Evolutionary conservation across 2,888 invertebrate species (phyloP).

Genomic region (Willowsia nigromaculata): DNA sequence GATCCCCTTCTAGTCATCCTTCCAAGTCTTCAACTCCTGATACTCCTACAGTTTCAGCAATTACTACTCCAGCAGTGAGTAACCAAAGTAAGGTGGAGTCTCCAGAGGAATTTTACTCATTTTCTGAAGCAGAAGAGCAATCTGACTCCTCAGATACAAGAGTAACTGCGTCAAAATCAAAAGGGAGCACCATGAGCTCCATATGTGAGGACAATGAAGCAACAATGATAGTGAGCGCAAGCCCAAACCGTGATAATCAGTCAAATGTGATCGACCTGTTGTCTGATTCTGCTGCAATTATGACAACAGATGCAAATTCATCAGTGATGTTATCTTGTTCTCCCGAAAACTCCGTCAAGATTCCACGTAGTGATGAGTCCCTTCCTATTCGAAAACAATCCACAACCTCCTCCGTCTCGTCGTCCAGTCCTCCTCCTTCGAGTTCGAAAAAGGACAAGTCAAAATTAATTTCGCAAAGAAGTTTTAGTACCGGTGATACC

Average conservation of each 20-base stretch:
- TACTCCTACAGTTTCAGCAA: background rate
- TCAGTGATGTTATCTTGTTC: constrained; percentile 25
- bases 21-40: constrained; percentile 53
- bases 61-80: background rate
- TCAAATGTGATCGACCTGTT: constrained; percentile 51
- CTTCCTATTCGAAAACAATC: constrained; percentile 68
- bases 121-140: constrained; percentile 56
- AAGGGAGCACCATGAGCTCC: constrained; percentile 1
- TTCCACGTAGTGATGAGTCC: constrained; percentile 71
- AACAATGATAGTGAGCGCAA: constrained; percentile 60
- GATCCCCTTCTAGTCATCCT: constrained; percentile 67
- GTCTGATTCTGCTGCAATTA: background rate
- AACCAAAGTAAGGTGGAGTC: constrained; percentile 45
- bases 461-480: constrained; percentile 58
- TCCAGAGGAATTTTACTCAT: constrained; percentile 65
- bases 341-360: constrained; percentile 68
- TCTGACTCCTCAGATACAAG: constrained; percentile 12
- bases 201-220: constrained; percentile 28
- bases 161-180: background rate
- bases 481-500: constrained; percentile 72
- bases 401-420: constrained; percentile 19
- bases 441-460: constrained; percentile 52
- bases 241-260: constrained; percentile 22
- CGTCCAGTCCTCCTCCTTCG: background rate
- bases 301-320: constrained; percentile 2